A percentile compares a stretch with the other conserved stretches of the same genome.
Conservation (phyloP, 1,140 invertebrate species). For the Sogatella furcifera region DNA sequence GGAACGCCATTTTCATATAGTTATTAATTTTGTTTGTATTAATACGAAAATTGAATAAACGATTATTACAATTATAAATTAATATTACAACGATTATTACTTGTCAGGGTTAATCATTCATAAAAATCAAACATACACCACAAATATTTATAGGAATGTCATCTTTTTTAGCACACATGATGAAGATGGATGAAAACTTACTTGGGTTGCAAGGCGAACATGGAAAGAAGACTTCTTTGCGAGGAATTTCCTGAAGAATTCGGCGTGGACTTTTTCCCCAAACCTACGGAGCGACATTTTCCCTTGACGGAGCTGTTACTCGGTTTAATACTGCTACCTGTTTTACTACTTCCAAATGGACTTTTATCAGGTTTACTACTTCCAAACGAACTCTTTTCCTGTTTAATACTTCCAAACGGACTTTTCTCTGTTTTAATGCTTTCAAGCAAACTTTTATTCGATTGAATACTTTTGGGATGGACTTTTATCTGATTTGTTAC, state of each 20-base stretch:
- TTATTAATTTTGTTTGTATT: too few relatives aligned
- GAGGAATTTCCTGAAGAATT: constrained; percentile 1
- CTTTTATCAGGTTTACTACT: not conserved
- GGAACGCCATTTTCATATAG: too few relatives aligned
- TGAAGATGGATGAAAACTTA: constrained; percentile 14
- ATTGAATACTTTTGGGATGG: too few relatives aligned
- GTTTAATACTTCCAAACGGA: too few relatives aligned
- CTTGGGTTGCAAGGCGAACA: constrained; percentile 31
- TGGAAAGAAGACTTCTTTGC: constrained; percentile 29
- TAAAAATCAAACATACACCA: too few relatives aligned
- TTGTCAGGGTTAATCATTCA: too few relatives aligned
- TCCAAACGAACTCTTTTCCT: not conserved
- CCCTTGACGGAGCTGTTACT: not conserved
- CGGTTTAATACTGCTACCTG: not conserved
- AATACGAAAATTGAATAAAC: too few relatives aligned
- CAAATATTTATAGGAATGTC: too few relatives aligned
- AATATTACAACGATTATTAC: too few relatives aligned
- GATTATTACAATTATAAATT: too few relatives aligned
- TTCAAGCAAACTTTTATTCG: not conserved
- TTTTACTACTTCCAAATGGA: not conserved
- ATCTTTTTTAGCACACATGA: too few relatives aligned
- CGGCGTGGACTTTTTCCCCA: constrained; percentile 1
- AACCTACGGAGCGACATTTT: not conserved
- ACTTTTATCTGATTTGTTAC: too few relatives aligned
- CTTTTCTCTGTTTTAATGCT: not conserved